Evolutionary conservation across 2,797 vertebrate species (phyloP), one percentile per base, ranked within the genome.

Genomic region (Chanos chanos): DNA sequence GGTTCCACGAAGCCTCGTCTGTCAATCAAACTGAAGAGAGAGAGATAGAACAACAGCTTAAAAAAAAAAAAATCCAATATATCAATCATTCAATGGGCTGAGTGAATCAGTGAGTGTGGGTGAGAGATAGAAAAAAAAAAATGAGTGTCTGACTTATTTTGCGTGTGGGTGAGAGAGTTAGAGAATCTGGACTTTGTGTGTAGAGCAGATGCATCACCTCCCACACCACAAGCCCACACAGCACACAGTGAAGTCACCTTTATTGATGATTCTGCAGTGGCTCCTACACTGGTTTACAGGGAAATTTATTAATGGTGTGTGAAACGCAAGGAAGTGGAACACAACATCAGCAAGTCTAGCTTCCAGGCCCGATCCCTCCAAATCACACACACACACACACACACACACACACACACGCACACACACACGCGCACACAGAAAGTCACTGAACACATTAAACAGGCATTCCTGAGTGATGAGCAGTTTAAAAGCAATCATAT

Each of bases 1-100:
- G 89, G 87, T 68, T 88, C 91, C 74, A 95, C 81, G 78, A 91
- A 89, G 75, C 94, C 94, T 88, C 94, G 89, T 82, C 94, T 89
- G 86, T 97, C 92, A 64, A 97, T 94, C 67, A 97, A 81, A 81
- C 94, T 97, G 73, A 28, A 53, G 0, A 43, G 30, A 69, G 63
- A 53, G 1, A 60, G n/a, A 58, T 4, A 22, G 16, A 7, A 24
- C 24, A 51, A 24, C 37, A 36, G 51, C 37, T 19, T 48, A 44
- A 41, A 55, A 50, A 43, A 33, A 60, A 58, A 39, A 60, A 5
- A 60, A 41, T 21, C n/a, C 31, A 41, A 13, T 21, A 39, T 8
- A 44, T 22, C n/a, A 21, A 40, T 52, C 2, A 49, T 24, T 13
- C 5, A 49, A 39, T 48, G 13, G 5, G 6, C 50, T 6, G 8